These are phyloP conservation scores for Hydriomena furcata DNA, from an alignment of 2,888 invertebrate species.

Conservation along the genomic window DNA sequence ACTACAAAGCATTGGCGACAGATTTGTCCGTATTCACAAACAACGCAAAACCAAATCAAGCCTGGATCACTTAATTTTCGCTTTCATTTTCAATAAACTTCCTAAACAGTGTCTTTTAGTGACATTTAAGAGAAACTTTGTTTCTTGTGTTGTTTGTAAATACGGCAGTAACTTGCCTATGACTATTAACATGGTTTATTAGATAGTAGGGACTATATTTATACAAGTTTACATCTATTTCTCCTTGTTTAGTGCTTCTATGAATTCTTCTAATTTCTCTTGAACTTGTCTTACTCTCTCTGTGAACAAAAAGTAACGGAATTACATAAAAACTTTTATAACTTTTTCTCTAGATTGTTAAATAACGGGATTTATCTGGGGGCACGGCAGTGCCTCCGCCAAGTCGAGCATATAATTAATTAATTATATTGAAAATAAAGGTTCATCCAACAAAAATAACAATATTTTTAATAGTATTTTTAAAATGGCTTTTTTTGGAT, in stretches of 20 bases:
- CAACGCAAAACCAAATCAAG: not conserved
- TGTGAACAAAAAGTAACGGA: constrained; percentile 69
- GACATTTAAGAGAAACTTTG: too few relatives aligned
- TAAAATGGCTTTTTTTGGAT: too few relatives aligned
- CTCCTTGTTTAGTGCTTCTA: constrained; percentile 97
- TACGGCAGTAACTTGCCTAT: constrained; percentile 3
- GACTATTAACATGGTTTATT: not conserved
- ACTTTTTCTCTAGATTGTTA: too few relatives aligned
- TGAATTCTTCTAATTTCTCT: constrained; percentile 99
- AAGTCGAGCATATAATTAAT: too few relatives aligned
- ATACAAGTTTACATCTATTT: constrained; percentile 71
- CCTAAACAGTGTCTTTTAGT: too few relatives aligned
- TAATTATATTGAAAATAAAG: too few relatives aligned
- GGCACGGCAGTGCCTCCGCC: too few relatives aligned
- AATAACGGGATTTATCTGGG: too few relatives aligned
- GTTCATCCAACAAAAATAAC: too few relatives aligned
- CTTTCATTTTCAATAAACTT: too few relatives aligned
- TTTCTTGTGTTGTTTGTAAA: constrained; percentile 1
- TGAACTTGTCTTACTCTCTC: constrained; percentile 98
- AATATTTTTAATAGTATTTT: too few relatives aligned
- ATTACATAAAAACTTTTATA: not conserved
- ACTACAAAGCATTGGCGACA: constrained; percentile 11
- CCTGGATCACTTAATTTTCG: not conserved
- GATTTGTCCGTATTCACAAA: constrained; percentile 7
- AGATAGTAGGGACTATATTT: constrained; percentile 1